Evolutionary conservation across 2,797 vertebrate species (phyloP).

Genomic region (Anolis apletophallus): DNA sequence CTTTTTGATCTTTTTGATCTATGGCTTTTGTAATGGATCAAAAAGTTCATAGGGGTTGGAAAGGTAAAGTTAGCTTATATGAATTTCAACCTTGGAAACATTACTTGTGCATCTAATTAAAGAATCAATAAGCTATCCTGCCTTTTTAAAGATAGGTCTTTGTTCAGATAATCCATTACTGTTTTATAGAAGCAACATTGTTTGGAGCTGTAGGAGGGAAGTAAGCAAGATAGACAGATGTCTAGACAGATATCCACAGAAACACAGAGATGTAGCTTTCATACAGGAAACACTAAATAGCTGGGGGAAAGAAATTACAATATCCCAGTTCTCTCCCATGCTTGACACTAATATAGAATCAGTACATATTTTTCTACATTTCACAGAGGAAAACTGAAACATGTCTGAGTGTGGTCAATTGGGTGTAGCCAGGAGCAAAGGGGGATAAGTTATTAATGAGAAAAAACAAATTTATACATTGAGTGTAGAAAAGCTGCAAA

Average conservation of each 20-base stretch:
- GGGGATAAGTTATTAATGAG: no score
- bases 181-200: neutral
- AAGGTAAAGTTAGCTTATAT: neutral
- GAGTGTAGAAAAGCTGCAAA: no score
- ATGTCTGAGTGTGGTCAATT: no score
- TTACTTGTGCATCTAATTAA: constrained; percentile 1
- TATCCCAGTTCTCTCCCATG: neutral
- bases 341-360: no score
- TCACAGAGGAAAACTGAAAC: no score
- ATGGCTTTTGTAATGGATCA: neutral
- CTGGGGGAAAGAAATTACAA: neutral
- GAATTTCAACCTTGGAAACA: constrained; percentile 18
- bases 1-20: neutral
- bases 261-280: neutral
- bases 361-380: no score
- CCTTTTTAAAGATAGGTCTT: neutral
- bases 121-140: neutral
- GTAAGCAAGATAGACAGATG: neutral
- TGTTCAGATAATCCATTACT: neutral
- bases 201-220: neutral
- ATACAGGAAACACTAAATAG: neutral
- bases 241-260: no score
- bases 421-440: no score
- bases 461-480: no score
- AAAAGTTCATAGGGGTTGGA: neutral